These are phyloP conservation scores for Sinosuthora webbiana DNA, from an alignment of 2,113 vertebrate species.

Conservation along the genomic window DNA sequence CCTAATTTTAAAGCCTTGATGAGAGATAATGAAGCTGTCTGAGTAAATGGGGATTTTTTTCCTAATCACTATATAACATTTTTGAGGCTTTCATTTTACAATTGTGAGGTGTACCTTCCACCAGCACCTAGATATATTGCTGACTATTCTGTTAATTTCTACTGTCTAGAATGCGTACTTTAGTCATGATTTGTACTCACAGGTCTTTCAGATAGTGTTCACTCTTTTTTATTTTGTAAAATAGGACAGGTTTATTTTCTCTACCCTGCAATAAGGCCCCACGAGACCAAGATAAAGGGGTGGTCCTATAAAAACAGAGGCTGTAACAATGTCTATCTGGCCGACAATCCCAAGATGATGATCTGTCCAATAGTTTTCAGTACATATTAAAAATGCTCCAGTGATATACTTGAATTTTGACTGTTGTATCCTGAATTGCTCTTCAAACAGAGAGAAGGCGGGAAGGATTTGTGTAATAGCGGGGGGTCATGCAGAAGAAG, in stretches of 20 bases:
- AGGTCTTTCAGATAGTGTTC: neutral
- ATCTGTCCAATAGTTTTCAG: neutral
- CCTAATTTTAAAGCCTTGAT: neutral
- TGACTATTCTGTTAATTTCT: neutral
- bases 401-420: neutral
- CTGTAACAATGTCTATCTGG: neutral
- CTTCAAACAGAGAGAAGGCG: rapidly evolving
- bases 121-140: neutral
- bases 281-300: neutral
- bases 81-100: neutral
- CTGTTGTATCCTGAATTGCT: neutral
- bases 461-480: neutral
- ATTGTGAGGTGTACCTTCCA: neutral
- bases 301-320: neutral
- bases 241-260: neutral
- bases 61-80: neutral
- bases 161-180: neutral
- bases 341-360: neutral
- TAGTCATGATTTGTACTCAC: neutral
- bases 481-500: rapidly evolving
- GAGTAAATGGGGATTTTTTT: neutral
- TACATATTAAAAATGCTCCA: neutral
- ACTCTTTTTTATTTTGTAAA: neutral
- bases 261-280: neutral
- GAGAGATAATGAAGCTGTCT: neutral